Base-by-base conservation (phyloP, 2,888 invertebrate genomes). In the Drosophila heteroneura region DNA sequence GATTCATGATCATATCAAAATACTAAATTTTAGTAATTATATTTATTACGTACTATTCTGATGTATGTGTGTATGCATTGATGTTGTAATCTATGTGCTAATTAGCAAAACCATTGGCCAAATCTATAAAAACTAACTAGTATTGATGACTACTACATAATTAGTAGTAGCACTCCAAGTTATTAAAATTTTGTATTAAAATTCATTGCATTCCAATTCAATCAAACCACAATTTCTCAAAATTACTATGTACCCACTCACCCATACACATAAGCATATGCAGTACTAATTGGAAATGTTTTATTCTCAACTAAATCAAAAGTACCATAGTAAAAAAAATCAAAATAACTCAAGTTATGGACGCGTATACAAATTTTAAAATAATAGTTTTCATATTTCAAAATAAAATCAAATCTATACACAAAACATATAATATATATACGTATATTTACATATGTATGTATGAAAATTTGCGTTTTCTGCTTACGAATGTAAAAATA, bases 1-100 rank as follows among this genome's bases (percentile, higher is more conserved):
- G 86, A 86, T 86, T 86, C 78, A 82, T 89, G 86, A 89, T 89
- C 86, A 86, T 86, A 86, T 86, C 86, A 86, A 81, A 79, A 74
- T 74, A 77, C 76, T 71, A 63, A 83, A 83, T 75, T 81, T 70
- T 85, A 85, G 71, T 72, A 70, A 67, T 58, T 73, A 70, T 60
- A 56, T 61, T 57, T 64, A 79, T 75, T 66, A 70, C 26, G 35
- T 73, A 70, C 58, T 73, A 70, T 77, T 71, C 60, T 56, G 49
- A 61, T 67, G 44, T 57, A 60, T 51, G 30, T 70, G 51, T 78
- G 65, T 74, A 70, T 79, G 80, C 64, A 85, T 74, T 76, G 82
- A 72, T 86, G 76, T 81, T 83, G 78, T 81, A 71, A 74, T 60
- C 60, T 53, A 70, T 82, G 71, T 76, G 84, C 82, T 79, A 76